Evolutionary conservation across 2,888 invertebrate genomes (phyloP).

Genomic region (Drepana falcataria): DNA sequence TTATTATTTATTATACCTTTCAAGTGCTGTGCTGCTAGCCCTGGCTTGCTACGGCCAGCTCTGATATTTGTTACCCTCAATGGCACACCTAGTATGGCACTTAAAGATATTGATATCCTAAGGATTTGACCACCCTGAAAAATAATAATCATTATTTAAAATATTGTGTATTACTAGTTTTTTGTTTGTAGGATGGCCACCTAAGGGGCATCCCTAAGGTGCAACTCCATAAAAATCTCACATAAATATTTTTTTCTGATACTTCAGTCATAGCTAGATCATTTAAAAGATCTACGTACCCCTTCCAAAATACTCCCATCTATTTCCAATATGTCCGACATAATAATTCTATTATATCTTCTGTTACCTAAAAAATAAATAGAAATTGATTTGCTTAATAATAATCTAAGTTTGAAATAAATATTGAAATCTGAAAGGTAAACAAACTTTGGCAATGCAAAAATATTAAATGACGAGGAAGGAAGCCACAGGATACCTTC

Average conservation of each 20-base stretch:
- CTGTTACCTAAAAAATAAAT: too few species aligned
- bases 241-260: too few species aligned
- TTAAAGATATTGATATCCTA: conserved; percentile 87
- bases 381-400: too few species aligned
- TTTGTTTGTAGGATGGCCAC: too few species aligned
- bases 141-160: neutral
- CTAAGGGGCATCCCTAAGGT: too few species aligned
- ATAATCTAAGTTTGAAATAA: too few species aligned
- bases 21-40: conserved; percentile 89
- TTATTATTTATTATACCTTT: conserved; percentile 76
- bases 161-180: too few species aligned
- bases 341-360: conserved; percentile 19
- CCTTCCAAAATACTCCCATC: conserved; percentile 91
- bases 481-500: too few species aligned
- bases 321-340: conserved; percentile 76
- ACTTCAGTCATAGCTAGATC: neutral
- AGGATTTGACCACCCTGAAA: conserved; percentile 94
- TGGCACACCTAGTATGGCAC: conserved; percentile 85
- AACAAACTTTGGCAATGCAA: too few species aligned
- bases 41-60: conserved; percentile 88
- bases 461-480: too few species aligned
- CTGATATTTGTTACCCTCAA: conserved; percentile 88
- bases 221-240: too few species aligned
- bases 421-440: too few species aligned
- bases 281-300: conserved; percentile 61